Base-by-base conservation (phyloP, 2,113 vertebrate genomes). In the Marcusenius ussheri region DNA sequence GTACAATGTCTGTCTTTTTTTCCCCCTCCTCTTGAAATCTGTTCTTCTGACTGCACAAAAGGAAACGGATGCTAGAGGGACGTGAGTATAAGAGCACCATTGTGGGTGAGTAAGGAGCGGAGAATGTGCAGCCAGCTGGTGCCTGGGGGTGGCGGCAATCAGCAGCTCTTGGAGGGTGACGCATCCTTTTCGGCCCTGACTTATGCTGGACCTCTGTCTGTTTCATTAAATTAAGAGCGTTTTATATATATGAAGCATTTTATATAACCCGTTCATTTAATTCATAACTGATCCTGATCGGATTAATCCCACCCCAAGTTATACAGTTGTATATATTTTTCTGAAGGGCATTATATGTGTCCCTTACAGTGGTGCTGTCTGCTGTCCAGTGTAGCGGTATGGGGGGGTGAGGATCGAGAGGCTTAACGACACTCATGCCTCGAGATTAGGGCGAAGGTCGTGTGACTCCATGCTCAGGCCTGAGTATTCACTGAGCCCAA, bases 21-120 rank as follows among this genome's bases (percentile, higher is more conserved):
- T 0, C 19, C 19, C 19, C 83, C 39, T 24, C 83, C 42, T 84
- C 45, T 46, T 46, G 42, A n/a, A 42, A 80, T 80, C 74, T 84
- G 83, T 84, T 84, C 8, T 47, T 84, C 83, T n/a, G 83, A 10
- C 39, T 9, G 83, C 45, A 84, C 83, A 47, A 84, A 84, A 45
- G 31, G 35, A 80, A 80, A 80, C 35, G 74, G 83, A 84, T 47
- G 24, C 24, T 47, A 84, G 45, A 3, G 17, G 80, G 83, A 47
- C 8, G 9, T 24, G 45, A 47, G 24, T 84, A 47, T 84, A 84
- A 84, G 83, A 5, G 83, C 45, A 13, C 19, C 45, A 47, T 84
- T 84, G 83, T 84, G 39, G 45, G 83, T 84, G 83, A 84, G 83
- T 84, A 84, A 46, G 83, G 39, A 84, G 83, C 5, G 83, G 42